A percentile compares a stretch with the other conserved stretches of the same genome.
These are phyloP conservation scores for Opisthograptis luteolata DNA, from an alignment of 2,888 invertebrate genomes.

Conservation along the genomic window DNA sequence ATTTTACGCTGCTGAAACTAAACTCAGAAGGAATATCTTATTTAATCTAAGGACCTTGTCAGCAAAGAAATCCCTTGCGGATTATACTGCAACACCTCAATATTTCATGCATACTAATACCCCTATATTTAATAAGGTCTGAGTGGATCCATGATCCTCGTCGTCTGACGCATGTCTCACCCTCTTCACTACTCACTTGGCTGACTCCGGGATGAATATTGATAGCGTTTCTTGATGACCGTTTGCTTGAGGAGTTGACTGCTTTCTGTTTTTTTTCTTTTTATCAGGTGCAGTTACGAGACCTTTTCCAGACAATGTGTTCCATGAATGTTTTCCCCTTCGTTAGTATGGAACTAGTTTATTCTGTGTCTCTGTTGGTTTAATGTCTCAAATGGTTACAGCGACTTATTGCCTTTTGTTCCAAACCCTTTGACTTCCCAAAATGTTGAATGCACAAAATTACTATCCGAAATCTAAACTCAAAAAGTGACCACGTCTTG, in stretches of 20 bases:
- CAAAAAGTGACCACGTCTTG: too few species aligned
- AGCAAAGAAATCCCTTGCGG: too few species aligned
- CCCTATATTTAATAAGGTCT: slow-evolving; percentile 42
- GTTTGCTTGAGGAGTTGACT: slow-evolving; percentile 18
- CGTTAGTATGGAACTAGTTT: neutral
- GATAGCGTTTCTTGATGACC: slow-evolving; percentile 36
- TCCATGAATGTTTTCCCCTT: too few species aligned
- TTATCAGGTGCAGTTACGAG: slow-evolving; percentile 3
- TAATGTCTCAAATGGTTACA: too few species aligned
- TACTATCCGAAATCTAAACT: too few species aligned
- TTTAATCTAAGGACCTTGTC: too few species aligned
- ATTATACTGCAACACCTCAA: too few species aligned
- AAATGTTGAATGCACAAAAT: too few species aligned
- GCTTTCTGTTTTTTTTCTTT: slow-evolving; percentile 28
- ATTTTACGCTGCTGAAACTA: too few species aligned
- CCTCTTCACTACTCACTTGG: slow-evolving; percentile 61
- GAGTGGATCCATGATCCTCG: slow-evolving; percentile 42
- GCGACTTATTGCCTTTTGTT: too few species aligned
- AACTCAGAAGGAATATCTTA: too few species aligned
- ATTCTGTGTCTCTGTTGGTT: neutral
- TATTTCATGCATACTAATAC: slow-evolving; percentile 32
- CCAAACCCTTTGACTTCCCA: too few species aligned
- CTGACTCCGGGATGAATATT: slow-evolving; percentile 47
- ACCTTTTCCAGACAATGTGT: neutral
- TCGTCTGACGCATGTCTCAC: slow-evolving; percentile 60